Conservation (phyloP, 1,140 invertebrate species). For the Anagrus nilaparvatae region DNA sequence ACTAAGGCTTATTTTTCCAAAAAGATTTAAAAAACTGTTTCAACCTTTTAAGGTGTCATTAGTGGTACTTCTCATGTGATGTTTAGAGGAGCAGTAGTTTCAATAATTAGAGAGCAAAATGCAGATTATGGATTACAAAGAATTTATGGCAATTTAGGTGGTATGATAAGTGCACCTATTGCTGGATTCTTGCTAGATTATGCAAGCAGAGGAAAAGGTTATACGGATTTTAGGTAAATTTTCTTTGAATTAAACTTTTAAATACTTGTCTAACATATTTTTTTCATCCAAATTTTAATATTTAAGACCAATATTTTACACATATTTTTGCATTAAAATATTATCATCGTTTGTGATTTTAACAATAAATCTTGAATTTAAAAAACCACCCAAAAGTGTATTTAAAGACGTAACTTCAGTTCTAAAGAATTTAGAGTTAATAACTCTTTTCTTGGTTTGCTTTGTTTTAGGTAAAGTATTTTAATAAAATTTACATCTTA, state of each 20-base stretch:
- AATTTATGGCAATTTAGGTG: conserved; percentile 67
- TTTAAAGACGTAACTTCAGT: conserved; percentile 59
- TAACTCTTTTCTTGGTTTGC: conserved; percentile 60
- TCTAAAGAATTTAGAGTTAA: conserved; percentile 61
- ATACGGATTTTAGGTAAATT: conserved; percentile 60
- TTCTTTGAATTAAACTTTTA: not conserved
- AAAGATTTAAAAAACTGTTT: not conserved
- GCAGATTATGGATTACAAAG: conserved; percentile 72
- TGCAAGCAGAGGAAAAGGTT: conserved; percentile 46
- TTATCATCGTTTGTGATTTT: conserved; percentile 58
- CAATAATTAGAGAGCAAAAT: conserved; percentile 63
- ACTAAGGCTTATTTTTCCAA: conserved; percentile 7
- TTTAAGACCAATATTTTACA: conserved; percentile 67
- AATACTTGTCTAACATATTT: not conserved
- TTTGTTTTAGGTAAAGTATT: conserved; percentile 57
- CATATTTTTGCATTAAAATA: conserved; percentile 64
- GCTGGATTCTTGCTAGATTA: conserved; percentile 67
- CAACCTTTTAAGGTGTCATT: conserved; percentile 40
- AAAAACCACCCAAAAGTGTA: conserved; percentile 61
- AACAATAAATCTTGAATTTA: conserved; percentile 67
- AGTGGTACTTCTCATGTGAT: conserved; percentile 68
- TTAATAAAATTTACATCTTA: not conserved
- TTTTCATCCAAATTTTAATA: conserved; percentile 17
- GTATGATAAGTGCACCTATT: conserved; percentile 68
- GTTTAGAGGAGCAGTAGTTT: conserved; percentile 74